Percentiles rank a stretch among this genome's conserved stretches.
Evolutionary conservation across 92 coral and sea anemone genomes (phyloP).

Genomic region (Metridium senile): DNA sequence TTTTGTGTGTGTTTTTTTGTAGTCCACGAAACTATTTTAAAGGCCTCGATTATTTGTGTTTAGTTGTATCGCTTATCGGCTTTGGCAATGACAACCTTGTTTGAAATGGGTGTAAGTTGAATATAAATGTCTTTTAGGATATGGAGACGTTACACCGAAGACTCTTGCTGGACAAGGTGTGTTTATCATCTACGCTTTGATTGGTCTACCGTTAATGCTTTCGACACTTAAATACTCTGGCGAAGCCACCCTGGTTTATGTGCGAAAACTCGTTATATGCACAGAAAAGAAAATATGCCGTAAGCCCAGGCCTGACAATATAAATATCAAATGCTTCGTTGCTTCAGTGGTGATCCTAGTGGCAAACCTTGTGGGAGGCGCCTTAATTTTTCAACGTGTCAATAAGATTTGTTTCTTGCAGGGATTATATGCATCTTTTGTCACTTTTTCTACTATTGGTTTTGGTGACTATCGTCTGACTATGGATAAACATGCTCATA

Average conservation of each 20-base stretch:
- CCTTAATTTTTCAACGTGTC: not conserved
- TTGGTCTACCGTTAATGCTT: slow-evolving; percentile 1
- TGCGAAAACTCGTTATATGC: not conserved
- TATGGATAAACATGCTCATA: not conserved
- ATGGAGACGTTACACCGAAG: not conserved
- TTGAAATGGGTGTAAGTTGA: not conserved
- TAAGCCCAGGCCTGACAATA: not conserved
- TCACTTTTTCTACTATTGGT: not conserved
- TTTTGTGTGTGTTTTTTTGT: no score
- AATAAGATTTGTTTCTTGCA: not conserved
- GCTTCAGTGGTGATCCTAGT: not conserved
- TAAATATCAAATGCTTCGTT: not conserved
- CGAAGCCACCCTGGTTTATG: not conserved
- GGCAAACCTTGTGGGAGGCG: not conserved
- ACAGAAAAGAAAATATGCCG: not conserved
- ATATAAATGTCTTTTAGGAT: not conserved
- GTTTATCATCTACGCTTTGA: slow-evolving; percentile 4
- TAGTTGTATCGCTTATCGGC: no score
- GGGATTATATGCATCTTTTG: not conserved
- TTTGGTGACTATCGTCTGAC: slow-evolving; percentile 6
- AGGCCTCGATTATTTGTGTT: no score
- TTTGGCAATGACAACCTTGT: no score
- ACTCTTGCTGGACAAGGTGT: not conserved
- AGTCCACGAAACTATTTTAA: no score
- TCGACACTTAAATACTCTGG: not conserved